Evolutionary conservation across 2,113 vertebrate species (phyloP).

Genomic region (Psephotus haematonotus): DNA sequence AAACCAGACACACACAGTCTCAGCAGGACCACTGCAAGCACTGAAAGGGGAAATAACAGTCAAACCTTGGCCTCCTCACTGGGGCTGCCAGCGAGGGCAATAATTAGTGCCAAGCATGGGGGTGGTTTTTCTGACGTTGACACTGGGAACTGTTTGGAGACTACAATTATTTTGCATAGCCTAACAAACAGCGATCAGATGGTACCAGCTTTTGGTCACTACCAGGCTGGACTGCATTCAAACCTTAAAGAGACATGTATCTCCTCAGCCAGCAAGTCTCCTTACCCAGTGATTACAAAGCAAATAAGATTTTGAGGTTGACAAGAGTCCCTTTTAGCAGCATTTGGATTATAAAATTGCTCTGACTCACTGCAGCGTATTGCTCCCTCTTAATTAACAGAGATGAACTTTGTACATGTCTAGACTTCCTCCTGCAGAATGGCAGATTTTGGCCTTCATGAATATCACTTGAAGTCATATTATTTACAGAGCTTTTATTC

Average conservation of each 20-base stretch:
- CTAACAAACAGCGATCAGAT: conserved; percentile 40
- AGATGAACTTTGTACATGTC: conserved; percentile 67
- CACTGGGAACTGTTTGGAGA: background rate
- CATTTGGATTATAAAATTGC: conserved; percentile 65
- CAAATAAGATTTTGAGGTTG: conserved; percentile 59
- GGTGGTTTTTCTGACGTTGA: background rate
- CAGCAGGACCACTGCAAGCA: conserved; percentile 47
- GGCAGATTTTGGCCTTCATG: conserved; percentile 55
- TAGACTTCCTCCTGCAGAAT: conserved; percentile 62
- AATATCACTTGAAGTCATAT: conserved; percentile 61
- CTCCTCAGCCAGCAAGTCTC: conserved; percentile 20
- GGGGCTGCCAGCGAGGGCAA: background rate
- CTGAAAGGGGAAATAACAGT: conserved; percentile 47
- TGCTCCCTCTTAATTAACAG: conserved; percentile 66
- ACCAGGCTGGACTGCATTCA: conserved; percentile 32
- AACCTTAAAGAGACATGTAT: background rate
- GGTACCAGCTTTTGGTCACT: conserved; percentile 42
- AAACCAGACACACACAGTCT: conserved; percentile 36
- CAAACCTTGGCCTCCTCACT: background rate
- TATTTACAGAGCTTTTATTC: conserved; percentile 65
- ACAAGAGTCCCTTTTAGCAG: conserved; percentile 63
- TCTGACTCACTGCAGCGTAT: conserved; percentile 53
- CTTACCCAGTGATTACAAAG: conserved; percentile 35
- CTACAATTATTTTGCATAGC: conserved; percentile 25
- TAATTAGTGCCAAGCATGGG: conserved; percentile 14